A percentile compares a stretch with the other conserved stretches of the same genome.
Conservation (phyloP, 1,140 invertebrate species). For the Drosophila sproati region DNA sequence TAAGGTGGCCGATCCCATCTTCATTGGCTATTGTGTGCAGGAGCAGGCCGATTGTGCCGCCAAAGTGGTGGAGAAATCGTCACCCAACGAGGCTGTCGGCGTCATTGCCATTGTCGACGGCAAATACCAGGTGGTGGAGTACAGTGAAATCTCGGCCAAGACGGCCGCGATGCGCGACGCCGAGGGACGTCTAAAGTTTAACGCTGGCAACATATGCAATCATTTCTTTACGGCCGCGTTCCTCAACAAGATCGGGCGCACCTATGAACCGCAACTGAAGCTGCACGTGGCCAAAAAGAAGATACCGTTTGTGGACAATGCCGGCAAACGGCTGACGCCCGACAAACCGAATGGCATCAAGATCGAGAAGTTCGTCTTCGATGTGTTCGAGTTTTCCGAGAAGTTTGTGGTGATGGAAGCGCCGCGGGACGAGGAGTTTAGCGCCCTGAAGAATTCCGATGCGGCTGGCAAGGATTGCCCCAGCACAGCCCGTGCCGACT, state of each 20-base stretch:
- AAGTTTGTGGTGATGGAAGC: slow-evolving; percentile 98
- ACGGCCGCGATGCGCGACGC: slow-evolving; percentile 92
- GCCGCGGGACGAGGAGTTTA: slow-evolving; percentile 96
- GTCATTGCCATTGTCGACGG: slow-evolving; percentile 96
- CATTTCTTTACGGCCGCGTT: slow-evolving; percentile 98
- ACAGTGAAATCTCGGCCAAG: slow-evolving; percentile 96
- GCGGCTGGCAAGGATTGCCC: slow-evolving; percentile 95
- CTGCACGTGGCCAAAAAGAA: slow-evolving; percentile 99
- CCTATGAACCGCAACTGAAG: slow-evolving; percentile 90
- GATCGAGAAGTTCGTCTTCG: slow-evolving; percentile 99
- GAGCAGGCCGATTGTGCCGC: slow-evolving; percentile 97
- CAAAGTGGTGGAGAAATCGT: slow-evolving; percentile 97
- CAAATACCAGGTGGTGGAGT: slow-evolving; percentile 97
- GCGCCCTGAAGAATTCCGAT: slow-evolving; percentile 98
- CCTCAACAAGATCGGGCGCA: slow-evolving; percentile 88
- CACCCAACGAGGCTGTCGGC: slow-evolving; percentile 96
- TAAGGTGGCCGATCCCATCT: slow-evolving; percentile 98
- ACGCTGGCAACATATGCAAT: slow-evolving; percentile 99
- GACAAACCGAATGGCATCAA: slow-evolving; percentile 97
- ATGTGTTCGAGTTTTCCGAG: slow-evolving; percentile 97
- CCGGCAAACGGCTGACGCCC: slow-evolving; percentile 91
- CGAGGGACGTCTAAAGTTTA: slow-evolving; percentile 94
- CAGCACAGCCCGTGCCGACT: slow-evolving; percentile 91
- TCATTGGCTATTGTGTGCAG: slow-evolving; percentile 96
- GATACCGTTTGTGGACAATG: slow-evolving; percentile 93